Percentiles rank a stretch among this genome's conserved stretches.
Conservation (phyloP, 2,113 vertebrate species). For the Urocynchramus pylzowi region DNA sequence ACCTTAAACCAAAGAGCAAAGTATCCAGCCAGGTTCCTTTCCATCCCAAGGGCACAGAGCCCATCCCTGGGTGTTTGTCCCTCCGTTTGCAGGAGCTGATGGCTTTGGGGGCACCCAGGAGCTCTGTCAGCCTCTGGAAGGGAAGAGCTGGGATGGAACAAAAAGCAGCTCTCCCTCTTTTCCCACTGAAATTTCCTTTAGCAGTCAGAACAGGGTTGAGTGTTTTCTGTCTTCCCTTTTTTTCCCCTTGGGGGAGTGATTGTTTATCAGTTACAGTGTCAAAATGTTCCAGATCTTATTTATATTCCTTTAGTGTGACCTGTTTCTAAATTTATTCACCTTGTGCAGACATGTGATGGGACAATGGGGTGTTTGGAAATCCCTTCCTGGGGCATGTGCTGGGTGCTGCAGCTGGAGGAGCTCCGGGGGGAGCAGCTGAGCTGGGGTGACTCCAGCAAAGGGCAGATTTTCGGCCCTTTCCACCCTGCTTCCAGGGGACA, state of each 20-base stretch:
- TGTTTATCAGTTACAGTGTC: background rate
- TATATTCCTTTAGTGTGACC: background rate
- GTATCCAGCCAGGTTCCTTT: background rate
- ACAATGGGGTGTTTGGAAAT: background rate
- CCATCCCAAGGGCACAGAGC: background rate
- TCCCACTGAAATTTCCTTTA: background rate
- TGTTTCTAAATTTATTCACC: constrained; percentile 19
- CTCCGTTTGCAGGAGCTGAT: accelerated
- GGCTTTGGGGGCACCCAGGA: background rate
- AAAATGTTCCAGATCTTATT: background rate
- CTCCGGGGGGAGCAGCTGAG: background rate
- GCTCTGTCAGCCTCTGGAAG: background rate
- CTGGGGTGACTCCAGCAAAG: background rate
- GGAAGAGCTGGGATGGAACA: background rate
- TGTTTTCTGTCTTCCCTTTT: background rate
- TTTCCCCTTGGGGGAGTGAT: background rate
- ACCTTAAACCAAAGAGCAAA: background rate
- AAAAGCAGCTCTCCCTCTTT: background rate
- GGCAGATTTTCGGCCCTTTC: background rate
- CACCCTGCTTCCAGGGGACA: background rate
- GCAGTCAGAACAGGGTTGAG: accelerated
- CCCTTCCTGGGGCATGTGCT: background rate
- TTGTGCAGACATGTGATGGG: background rate
- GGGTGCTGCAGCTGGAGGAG: background rate
- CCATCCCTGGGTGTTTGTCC: background rate